Base-by-base conservation (phyloP, 1,140 invertebrate genomes). In the Drosophila erecta region DNA sequence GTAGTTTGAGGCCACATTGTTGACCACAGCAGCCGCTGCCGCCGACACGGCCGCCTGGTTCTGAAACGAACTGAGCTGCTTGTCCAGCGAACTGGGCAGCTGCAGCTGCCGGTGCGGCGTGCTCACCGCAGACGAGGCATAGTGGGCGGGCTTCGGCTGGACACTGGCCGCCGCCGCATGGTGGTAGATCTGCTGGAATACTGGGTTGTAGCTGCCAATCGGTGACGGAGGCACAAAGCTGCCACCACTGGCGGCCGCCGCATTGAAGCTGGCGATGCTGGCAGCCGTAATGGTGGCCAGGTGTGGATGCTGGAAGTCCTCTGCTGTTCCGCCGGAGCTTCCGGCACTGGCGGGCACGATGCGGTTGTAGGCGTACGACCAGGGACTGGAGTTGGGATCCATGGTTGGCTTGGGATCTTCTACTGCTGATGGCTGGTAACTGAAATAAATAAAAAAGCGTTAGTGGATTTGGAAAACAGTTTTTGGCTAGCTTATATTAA, bases 151-250 rank as follows among this genome's bases (percentile, higher is more conserved):
- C 71, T 92, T 92, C 1, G 90, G 90, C 62, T 91, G 90, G 5
- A 91, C 90, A 54, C 84, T 89, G 58, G 84, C 86, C 20, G 90
- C 90, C 17, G 90, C 90, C 33, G 90, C 90, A 87, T 92, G 90
- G 69, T 91, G 90, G 69, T 92, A 92, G 24, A 92, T 91, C 78
- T 91, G 90, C 80, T 92, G 90, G 70, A 92, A 91, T 90, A 90
- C 86, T 80, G 87, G 90, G 81, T 92, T 91, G 67, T 92, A 92
- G 79, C 90, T 86, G 75, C 90, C 80, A 6, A 92, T 91, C 1
- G 90, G 90, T 46, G 90, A 92, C 20, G 90, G 90, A 40, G 90
- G 86, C 35, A 92, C 90, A 74, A 92, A 92, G 46, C 87, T 91
- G 14, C 90, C 90, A 20, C 90, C 90, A 54, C 90, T 90, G 15